phyloP scores from a whole-genome alignment of 2,888 invertebrate species.

The Ecdyonurus torrentis region DNA sequence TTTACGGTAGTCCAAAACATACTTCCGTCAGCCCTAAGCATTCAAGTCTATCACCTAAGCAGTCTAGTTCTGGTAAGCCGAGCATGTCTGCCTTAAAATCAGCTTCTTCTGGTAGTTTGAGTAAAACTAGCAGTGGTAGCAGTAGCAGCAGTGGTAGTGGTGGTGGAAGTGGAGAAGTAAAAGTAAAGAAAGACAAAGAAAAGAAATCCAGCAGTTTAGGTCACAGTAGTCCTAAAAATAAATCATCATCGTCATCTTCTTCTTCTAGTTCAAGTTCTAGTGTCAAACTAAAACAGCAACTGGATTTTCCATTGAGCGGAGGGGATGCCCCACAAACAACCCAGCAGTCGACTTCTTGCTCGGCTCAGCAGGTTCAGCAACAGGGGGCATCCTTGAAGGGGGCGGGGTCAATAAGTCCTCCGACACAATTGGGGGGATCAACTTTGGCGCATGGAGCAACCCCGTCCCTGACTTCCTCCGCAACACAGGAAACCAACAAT shows the following conservation, averaged over 20 bases:
- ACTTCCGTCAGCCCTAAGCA: conserved; percentile 50
- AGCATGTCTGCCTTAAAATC: conserved; percentile 78
- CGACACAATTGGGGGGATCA: background rate
- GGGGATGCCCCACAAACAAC: background rate
- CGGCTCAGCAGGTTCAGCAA: background rate
- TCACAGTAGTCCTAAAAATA: background rate
- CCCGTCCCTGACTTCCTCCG: background rate
- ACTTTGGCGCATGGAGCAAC: conserved; percentile 1
- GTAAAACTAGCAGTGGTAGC: conserved; percentile 7
- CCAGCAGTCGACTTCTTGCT: background rate
- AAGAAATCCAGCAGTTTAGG: conserved; percentile 4
- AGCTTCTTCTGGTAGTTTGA: conserved; percentile 31
- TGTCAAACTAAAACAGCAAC: background rate
- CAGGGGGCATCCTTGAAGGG: background rate
- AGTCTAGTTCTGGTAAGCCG: conserved; percentile 63
- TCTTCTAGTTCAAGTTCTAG: background rate
- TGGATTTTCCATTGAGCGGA: background rate
- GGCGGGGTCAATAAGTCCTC: background rate
- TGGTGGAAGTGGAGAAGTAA: conserved; percentile 2
- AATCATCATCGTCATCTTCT: background rate
- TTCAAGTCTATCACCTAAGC: conserved; percentile 64
- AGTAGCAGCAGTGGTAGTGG: conserved; percentile 3
- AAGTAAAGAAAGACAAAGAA: conserved; percentile 10
- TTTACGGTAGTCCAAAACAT: conserved; percentile 52
- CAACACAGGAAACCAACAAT: background rate